Evolutionary conservation across 2,113 vertebrate genomes (phyloP), one percentile per base, ranked within the genome.

Genomic region (Sclerurus mexicanus): DNA sequence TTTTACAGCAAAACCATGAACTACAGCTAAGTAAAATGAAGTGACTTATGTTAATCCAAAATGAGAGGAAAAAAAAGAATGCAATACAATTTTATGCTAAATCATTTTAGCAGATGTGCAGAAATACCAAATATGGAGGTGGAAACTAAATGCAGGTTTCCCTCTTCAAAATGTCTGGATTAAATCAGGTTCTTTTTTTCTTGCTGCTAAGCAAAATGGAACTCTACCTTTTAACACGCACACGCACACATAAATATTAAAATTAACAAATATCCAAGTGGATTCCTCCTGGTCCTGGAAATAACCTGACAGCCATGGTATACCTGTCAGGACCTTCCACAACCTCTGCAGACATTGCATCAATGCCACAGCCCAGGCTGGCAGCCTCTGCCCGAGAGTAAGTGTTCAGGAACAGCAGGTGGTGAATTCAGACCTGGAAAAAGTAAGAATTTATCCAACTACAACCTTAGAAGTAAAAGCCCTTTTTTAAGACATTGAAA

Each of bases 41-140:
- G 40, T 10, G 55, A 49, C 20, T 56, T 46, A 49, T 5, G 16
- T 50, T 90, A 90, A 85, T 71, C 52, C 63, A 87, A 35, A 91
- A 63, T 63, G 28, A 97, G 91, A 81, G 75, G 66, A 90, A 75
- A 14, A 89, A 90, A 90, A 89, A 58, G 46, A 81, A 90, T n/a
- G 23, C 18, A 78, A 59, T 27, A 21, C 30, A 7, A 63, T 89
- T 93, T 80, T 47, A 50, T 83, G 59, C 25, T 47, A 73, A 79
- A 53, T 47, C 13, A 42, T 74, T 87, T 73, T 35, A 78, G 40
- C 24, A 52, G 25, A 79, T 40, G 40, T 64, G 53, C 0, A 4
- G 42, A 66, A 82, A 37, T 72, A 66, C 37, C 78, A 53, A 85
- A 90, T 19, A 67, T 4, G 21, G 68, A 75, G 52, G n/a, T 7